A percentile compares a stretch with the other conserved stretches of the same genome.
These are phyloP conservation scores for Helicoverpa zea DNA, from an alignment of 1,140 invertebrate genomes.

Conservation along the genomic window DNA sequence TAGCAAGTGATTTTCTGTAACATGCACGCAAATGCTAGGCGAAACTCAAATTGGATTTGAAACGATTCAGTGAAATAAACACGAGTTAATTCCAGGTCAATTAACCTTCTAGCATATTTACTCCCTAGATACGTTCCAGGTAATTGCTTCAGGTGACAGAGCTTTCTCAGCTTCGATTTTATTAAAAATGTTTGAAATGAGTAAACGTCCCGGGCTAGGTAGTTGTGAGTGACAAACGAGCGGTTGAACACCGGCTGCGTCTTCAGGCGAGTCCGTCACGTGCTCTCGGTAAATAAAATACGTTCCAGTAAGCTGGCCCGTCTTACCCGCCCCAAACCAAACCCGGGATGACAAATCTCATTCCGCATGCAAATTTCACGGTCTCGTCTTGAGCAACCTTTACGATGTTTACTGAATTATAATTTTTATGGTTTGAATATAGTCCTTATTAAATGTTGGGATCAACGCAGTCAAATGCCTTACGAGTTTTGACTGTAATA, in stretches of 20 bases:
- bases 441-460: constrained; percentile 2
- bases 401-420: constrained; percentile 49
- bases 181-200: constrained; percentile 67
- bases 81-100: neutral
- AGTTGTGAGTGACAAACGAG: constrained; percentile 75
- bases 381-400: constrained; percentile 51
- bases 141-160: constrained; percentile 1
- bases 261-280: constrained; percentile 66
- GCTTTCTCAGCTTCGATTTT: constrained; percentile 55
- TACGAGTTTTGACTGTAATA: neutral
- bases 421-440: constrained; percentile 37
- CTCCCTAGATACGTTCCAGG: neutral
- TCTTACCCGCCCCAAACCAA: constrained; percentile 51
- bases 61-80: neutral
- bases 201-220: constrained; percentile 63
- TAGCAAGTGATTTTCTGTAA: constrained; percentile 16
- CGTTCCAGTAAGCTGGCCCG: constrained; percentile 61
- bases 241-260: constrained; percentile 68
- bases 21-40: neutral
- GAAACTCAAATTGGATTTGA: neutral
- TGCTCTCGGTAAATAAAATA: constrained; percentile 75
- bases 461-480: constrained; percentile 1
- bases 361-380: constrained; percentile 66
- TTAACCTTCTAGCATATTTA: neutral
- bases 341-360: constrained; percentile 65